Percentiles rank a stretch among this genome's conserved stretches.
Evolutionary conservation across 2,888 invertebrate genomes (phyloP).

Genomic region (Resseliella maxima): DNA sequence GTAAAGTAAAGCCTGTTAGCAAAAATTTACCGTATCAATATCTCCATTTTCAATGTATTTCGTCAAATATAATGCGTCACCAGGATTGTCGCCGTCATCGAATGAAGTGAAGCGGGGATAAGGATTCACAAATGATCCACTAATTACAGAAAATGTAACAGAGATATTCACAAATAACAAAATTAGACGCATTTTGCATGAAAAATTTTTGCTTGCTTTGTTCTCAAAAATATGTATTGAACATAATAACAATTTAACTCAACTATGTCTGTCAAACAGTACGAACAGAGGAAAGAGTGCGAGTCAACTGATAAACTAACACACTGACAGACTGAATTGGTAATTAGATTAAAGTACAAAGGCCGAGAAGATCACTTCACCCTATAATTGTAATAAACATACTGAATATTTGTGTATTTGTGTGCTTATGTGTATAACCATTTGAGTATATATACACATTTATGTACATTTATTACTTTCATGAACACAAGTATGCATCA

Average conservation of each 20-base stretch:
- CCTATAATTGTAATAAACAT: neutral
- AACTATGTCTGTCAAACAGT: neutral
- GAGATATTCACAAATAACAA: neutral
- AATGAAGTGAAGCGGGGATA: constrained; percentile 65
- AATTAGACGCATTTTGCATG: constrained; percentile 21
- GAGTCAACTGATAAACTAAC: neutral
- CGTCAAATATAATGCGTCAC: constrained; percentile 78
- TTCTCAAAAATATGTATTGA: neutral
- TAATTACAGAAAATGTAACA: neutral
- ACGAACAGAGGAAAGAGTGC: neutral
- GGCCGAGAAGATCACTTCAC: neutral
- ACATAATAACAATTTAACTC: neutral
- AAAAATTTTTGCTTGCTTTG: neutral
- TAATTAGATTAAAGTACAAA: neutral
- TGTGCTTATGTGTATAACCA: too few species aligned
- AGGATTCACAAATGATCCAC: constrained; percentile 64
- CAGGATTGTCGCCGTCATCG: constrained; percentile 65
- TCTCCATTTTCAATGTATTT: constrained; percentile 79
- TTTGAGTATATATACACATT: too few species aligned
- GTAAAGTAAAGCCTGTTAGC: too few species aligned
- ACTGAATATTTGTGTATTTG: neutral
- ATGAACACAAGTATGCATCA: constrained; percentile 9
- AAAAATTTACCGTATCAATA: constrained; percentile 66
- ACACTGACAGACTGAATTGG: neutral
- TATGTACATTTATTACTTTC: neutral